A percentile compares a stretch with the other conserved stretches of the same genome.
Conservation (phyloP, 2,888 invertebrate species). For the Caenorhabditis sinica region DNA sequence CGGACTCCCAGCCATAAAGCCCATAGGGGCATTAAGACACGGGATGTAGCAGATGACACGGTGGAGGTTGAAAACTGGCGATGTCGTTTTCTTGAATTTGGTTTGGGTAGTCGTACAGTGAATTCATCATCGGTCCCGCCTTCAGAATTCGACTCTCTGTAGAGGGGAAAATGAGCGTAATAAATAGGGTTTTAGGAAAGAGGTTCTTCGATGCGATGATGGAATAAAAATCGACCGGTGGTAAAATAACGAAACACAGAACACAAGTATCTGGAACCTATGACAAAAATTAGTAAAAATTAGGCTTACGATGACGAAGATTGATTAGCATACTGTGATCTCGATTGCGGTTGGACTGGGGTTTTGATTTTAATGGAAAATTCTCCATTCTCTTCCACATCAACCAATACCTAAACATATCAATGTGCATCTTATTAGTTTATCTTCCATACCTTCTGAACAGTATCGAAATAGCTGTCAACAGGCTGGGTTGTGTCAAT, state of each 20-base stretch:
- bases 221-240: slow-evolving; percentile 4
- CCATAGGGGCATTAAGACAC: slow-evolving; percentile 41
- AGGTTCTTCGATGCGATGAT: slow-evolving; percentile 20
- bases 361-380: slow-evolving; percentile 55
- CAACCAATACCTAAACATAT: slow-evolving; percentile 65
- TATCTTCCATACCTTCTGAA: slow-evolving; percentile 59
- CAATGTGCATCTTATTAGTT: neutral
- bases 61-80: slow-evolving; percentile 29
- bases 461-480: slow-evolving; percentile 72
- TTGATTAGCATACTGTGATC: slow-evolving; percentile 26
- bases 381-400: slow-evolving; percentile 70
- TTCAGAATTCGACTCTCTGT: slow-evolving; percentile 24
- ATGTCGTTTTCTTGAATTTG: slow-evolving; percentile 1
- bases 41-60: slow-evolving; percentile 20
- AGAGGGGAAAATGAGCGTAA: slow-evolving; percentile 22
- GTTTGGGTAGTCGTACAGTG: slow-evolving; percentile 19
- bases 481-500: slow-evolving; percentile 63
- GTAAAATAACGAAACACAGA: neutral
- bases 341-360: slow-evolving; percentile 26
- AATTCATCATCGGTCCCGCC: slow-evolving; percentile 4
- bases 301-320: slow-evolving; percentile 52
- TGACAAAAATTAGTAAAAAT: neutral
- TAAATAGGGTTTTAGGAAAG: neutral
- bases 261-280: slow-evolving; percentile 14
- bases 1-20: slow-evolving; percentile 44